Evolutionary conservation across 2,888 invertebrate species (phyloP).

Genomic region (Pediacus dermestoides): DNA sequence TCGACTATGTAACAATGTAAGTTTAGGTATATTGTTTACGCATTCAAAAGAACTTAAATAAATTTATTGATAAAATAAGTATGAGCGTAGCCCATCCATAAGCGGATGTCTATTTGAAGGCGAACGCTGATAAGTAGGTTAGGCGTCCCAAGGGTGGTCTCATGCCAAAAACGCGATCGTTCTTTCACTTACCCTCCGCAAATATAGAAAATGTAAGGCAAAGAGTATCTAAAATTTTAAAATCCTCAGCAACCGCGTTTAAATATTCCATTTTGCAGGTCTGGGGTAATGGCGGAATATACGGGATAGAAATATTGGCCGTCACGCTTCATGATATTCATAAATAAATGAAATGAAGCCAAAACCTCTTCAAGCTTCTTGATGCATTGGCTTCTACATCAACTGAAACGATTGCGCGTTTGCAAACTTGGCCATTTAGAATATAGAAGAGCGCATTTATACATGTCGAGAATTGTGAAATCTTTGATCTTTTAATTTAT

Average conservation of each 20-base stretch:
- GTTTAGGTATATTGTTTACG: no score
- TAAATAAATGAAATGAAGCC: slow-evolving; percentile 34
- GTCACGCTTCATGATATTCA: slow-evolving; percentile 33
- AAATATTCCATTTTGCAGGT: slow-evolving; percentile 39
- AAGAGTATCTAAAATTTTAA: slow-evolving; percentile 40
- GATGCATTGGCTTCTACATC: slow-evolving; percentile 26
- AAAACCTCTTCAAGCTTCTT: slow-evolving; percentile 12
- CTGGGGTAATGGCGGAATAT: slow-evolving; percentile 27
- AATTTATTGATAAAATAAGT: no score
- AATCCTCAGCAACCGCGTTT: slow-evolving; percentile 34
- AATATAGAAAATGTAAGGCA: slow-evolving; percentile 37
- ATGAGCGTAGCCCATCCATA: no score
- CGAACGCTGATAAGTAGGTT: slow-evolving; percentile 37
- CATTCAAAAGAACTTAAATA: no score
- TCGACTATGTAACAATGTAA: no score
- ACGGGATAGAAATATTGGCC: slow-evolving; percentile 29
- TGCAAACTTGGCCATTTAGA: slow-evolving; percentile 19
- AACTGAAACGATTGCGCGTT: slow-evolving; percentile 19
- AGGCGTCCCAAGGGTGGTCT: slow-evolving; percentile 32
- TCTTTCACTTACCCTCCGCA: slow-evolving; percentile 38
- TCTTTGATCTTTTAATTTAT: slow-evolving; percentile 38
- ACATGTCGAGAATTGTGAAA: slow-evolving; percentile 23
- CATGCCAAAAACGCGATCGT: slow-evolving; percentile 35
- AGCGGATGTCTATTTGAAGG: no score
- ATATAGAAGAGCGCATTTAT: slow-evolving; percentile 17